Evolutionary conservation across 2,113 vertebrate genomes (phyloP).

Genomic region (Vulpes ferrilata): DNA sequence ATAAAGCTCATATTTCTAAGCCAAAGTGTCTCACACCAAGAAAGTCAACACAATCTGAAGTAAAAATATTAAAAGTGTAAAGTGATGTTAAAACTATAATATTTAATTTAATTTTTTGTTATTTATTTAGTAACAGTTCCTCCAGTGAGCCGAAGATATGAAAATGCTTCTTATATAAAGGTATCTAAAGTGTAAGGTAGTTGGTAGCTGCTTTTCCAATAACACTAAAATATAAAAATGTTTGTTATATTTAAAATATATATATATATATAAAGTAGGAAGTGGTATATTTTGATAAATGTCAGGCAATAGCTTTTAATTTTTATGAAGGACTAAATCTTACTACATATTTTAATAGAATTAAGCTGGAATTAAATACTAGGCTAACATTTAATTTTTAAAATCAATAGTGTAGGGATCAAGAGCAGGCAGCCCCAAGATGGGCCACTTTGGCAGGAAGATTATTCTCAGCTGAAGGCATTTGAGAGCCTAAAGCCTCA

Average conservation of each 20-base stretch:
- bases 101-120: background rate
- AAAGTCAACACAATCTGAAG: background rate
- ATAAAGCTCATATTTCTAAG: background rate
- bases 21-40: background rate
- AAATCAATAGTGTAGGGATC: background rate
- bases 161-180: background rate
- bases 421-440: background rate
- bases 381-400: background rate
- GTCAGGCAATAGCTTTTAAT: background rate
- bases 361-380: constrained; percentile 8
- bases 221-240: background rate
- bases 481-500: background rate
- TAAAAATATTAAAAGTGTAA: background rate
- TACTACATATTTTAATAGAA: background rate
- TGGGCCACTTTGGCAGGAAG: background rate
- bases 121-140: background rate
- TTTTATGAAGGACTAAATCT: background rate
- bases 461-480: background rate
- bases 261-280: background rate
- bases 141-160: background rate
- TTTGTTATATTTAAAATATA: background rate
- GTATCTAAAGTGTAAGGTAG: background rate
- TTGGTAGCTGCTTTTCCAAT: background rate
- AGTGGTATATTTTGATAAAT: background rate
- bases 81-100: constrained; percentile 8